Base-by-base conservation (phyloP, 2,113 vertebrate species). In the Peromyscus californicus region DNA sequence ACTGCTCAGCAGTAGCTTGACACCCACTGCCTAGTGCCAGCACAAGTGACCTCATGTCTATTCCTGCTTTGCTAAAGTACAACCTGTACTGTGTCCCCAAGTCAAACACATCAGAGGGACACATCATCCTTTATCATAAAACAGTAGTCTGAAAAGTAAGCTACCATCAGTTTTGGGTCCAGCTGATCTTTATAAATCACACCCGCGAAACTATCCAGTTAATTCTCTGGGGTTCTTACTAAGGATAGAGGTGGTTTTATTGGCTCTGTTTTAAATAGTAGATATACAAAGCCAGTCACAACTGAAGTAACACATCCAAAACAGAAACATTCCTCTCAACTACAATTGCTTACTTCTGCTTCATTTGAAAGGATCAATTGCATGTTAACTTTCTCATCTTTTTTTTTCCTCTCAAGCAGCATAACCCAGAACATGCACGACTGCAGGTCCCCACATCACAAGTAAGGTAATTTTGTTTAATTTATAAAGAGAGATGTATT, bases 371-470 rank as follows among this genome's bases (percentile, higher is more conserved):
- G 17, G 90, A 94, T 39, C 4, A 91, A 54, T 5, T 59, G 0
- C 13, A 69, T 96, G 39, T 85, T 98, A 82, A 97, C 45, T 82
- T 95, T 97, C 48, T 97, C 63, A 83, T 9, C 4, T 45, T 67
- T 76, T 96, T 95, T 88, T 82, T 96, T 76, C 69, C 94, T 98
- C 97, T 95, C 93, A 97, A 98, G 94, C 98, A 98, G 94, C 98
- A 99, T 91, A 99, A 98, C 2, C 87, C 98, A 76, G 99, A 99
- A 92, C 98, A 98, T 54, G 61, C 96, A 97, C 98, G 98, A 90
- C 95, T 99, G 90, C 99, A 99, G 95, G 98, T 98, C 97, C 98
- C 98, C 75, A 96, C 98, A 21, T 96, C 98, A 94, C 98, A 99
- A 9, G 94, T 98, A 98, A 99, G 98, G 99, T 99, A 99, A 36